Evolutionary conservation across 2,888 invertebrate species (phyloP).

Genomic region (Microctonus hyperodae): DNA sequence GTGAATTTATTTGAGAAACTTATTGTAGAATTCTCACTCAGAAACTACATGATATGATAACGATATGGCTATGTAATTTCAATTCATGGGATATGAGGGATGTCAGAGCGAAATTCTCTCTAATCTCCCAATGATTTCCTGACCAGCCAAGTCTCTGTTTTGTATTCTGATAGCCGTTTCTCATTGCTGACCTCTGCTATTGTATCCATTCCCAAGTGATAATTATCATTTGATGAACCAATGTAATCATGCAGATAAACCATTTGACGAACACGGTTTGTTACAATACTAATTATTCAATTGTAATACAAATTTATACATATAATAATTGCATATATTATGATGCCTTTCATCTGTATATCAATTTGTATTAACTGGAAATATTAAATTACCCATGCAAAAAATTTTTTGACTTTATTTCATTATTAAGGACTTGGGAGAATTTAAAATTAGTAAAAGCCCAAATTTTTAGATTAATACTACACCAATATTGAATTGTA

Average conservation of each 20-base stretch:
- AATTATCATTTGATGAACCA: slow-evolving; percentile 48
- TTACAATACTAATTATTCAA: slow-evolving; percentile 54
- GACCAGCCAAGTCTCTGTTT: slow-evolving; percentile 13
- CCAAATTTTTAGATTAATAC: too few relatives aligned
- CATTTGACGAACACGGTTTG: slow-evolving; percentile 44
- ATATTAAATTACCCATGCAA: too few relatives aligned
- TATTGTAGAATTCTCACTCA: neutral
- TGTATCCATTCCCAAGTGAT: slow-evolving; percentile 43
- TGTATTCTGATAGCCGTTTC: slow-evolving; percentile 24
- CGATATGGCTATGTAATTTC: slow-evolving; percentile 23
- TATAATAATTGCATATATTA: too few relatives aligned
- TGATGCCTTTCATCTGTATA: too few relatives aligned
- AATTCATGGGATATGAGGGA: slow-evolving; percentile 26
- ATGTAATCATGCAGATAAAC: slow-evolving; percentile 21
- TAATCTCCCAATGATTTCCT: slow-evolving; percentile 29
- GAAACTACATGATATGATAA: slow-evolving; percentile 11
- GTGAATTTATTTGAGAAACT: too few relatives aligned
- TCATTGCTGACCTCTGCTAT: slow-evolving; percentile 29
- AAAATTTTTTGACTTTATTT: too few relatives aligned
- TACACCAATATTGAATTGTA: too few relatives aligned
- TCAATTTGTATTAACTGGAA: too few relatives aligned
- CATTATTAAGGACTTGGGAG: too few relatives aligned
- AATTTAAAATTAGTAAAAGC: too few relatives aligned
- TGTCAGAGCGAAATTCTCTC: slow-evolving; percentile 31
- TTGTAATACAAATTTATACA: slow-evolving; percentile 50